Evolutionary conservation across 53 echinoderm and acorn worm species (phyloP), one percentile per base, ranked within the genome.

Genomic region (Hippasteria phrygiana): DNA sequence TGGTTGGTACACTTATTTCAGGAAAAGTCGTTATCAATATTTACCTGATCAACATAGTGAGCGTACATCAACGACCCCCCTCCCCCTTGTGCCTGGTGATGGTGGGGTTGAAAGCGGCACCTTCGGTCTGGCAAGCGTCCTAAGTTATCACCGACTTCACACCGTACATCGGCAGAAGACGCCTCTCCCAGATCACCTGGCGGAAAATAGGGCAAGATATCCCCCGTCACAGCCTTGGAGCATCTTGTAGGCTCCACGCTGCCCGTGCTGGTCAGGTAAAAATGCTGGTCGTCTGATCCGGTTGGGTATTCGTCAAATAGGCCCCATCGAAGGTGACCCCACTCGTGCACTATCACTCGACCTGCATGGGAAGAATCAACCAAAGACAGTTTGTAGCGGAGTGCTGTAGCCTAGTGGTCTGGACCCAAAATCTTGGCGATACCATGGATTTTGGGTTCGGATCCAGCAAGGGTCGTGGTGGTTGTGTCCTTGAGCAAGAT

Each of bases 251-350:
- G 84, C 50, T 93, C 78, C 37, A 95, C 81, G 17, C 28, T 37
- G 43, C 91, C 91, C 36, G 56, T 66, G 62, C 51, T 91, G 26
- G 87, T 71, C 20, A 71, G 40, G 75, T 91, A 93, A 78, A 93
- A 95, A 17, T 88, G 77, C 12, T 85, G 77, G 24, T 85, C 75
- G 31, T 76, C 77, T 18, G 88, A 73, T 20, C 38, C 62, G 38
- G 67, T 35, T 2, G 95, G 86, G 45, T 93, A 93, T 64, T 95
- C 95, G 55, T 93, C 91, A 55, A 93, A 95, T 1, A 95, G 91
- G 22, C 95, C 93, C 95, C 95, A 95, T 47, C 88, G 73, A 16
- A 95, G 87, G 45, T 95, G 95, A 41, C 93, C 95, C 95, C 95
- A 95, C 28, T 93, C 91, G 43, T 95, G 95, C 9, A 88, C 93